Base-by-base conservation (phyloP, 2,888 invertebrate species). In the Heliconius charithonia region DNA sequence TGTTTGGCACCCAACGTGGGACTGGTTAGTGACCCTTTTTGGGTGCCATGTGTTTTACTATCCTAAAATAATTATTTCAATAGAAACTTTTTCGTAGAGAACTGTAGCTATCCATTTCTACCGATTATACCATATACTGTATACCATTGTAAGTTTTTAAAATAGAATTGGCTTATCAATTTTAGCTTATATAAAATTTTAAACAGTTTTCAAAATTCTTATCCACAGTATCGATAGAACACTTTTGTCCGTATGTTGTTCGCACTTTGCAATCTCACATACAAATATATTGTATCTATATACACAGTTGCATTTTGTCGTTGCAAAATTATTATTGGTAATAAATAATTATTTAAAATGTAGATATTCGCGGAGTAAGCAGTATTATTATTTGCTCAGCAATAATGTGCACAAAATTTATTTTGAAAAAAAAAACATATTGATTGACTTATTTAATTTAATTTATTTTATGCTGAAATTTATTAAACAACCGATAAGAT, bases 301-400 rank as follows among this genome's bases (percentile, higher is more conserved):
- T 88, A 90, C 91, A 91, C 92, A 84, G 82, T 90, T 91, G 91
- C 91, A 92, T 92, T 89, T 92, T 90, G 89, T 90, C 89, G 91
- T 92, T 90, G 91, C 90, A 93, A 87, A 87, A 85, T 85, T 56
- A 63, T 63, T 86, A 86, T 85, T 86, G 81, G 78, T 81, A 85
- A 81, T 85, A 86, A 88, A 88, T 85, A 85, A 86, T 86, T 85
- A 88, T 85, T 88, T 87, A 88, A 88, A 90, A 87, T 90, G 91
- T 93, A 93, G 93, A 88, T 91, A 89, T 89, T 90, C 80, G 90
- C 83, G 91, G 92, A 92, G 94, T 93, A 91, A 93, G 92, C 93
- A 92, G 93, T 89, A 85, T 79, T 79, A 41, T 71, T 71, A 63
- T 76, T 79, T 69, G 76, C 76, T n/a, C 29, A 76, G 51, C 16